These are phyloP conservation scores for Melanostoma scalare DNA, from an alignment of 2,888 invertebrate species.

Conservation along the genomic window DNA sequence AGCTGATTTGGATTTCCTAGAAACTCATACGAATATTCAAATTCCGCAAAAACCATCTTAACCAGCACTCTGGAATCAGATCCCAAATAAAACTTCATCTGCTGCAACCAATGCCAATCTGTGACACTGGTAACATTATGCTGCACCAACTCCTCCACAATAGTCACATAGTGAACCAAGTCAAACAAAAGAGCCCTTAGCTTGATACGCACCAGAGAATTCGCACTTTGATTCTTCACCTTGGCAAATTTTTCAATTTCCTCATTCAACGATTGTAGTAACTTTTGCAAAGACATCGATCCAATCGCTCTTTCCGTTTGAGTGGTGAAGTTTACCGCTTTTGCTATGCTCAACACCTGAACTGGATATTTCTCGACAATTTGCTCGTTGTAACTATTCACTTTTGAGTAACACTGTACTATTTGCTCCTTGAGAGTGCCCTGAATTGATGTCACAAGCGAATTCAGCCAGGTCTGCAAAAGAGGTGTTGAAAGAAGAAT, in stretches of 20 bases:
- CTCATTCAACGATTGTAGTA: conserved; percentile 83
- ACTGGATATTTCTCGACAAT: conserved; percentile 82
- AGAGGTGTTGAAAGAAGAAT: conserved; percentile 6
- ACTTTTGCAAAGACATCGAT: conserved; percentile 84
- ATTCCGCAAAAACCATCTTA: conserved; percentile 96
- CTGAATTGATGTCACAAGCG: conserved; percentile 92
- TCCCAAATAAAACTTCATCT: conserved; percentile 90
- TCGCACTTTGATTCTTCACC: conserved; percentile 80
- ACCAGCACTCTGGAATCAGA: conserved; percentile 85
- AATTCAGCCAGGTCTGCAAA: conserved; percentile 80
- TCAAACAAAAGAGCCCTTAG: conserved; percentile 96
- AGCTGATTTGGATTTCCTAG: conserved; percentile 97
- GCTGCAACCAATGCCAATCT: conserved; percentile 98
- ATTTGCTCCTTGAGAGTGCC: conserved; percentile 88
- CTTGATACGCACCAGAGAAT: conserved; percentile 89
- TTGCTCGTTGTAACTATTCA: conserved; percentile 81
- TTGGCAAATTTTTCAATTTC: conserved; percentile 78
- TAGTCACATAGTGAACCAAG: conserved; percentile 93
- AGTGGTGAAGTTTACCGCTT: conserved; percentile 92
- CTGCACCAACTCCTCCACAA: conserved; percentile 90
- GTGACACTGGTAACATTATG: conserved; percentile 85
- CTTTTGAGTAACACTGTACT: conserved; percentile 83
- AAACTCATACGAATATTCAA: conserved; percentile 98
- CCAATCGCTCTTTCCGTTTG: conserved; percentile 91
- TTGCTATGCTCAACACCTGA: conserved; percentile 92